A percentile compares a stretch with the other conserved stretches of the same genome.
Conservation (phyloP, 2,797 vertebrate species). For the Hephaestus fuliginosus region DNA sequence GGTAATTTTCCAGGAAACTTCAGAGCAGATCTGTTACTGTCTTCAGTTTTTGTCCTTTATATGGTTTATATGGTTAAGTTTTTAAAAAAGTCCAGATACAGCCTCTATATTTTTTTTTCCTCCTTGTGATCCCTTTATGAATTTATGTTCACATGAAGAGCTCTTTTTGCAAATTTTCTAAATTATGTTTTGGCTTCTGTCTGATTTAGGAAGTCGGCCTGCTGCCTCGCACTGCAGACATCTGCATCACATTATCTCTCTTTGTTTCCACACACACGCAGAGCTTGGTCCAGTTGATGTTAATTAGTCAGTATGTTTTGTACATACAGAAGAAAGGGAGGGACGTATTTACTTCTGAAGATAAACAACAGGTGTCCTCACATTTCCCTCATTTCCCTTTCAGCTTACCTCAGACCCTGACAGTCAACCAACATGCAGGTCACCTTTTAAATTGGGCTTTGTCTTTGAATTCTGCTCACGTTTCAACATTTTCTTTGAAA, state of each 20-base stretch:
- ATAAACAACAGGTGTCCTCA: conserved; percentile 27
- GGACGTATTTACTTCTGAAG: conserved; percentile 8
- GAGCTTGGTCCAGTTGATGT: conserved; percentile 19
- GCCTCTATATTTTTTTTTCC: background rate
- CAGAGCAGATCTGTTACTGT: background rate
- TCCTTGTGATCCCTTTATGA: background rate
- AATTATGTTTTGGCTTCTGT: conserved; percentile 10
- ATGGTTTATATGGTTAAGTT: too few relatives aligned
- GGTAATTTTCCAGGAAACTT: background rate
- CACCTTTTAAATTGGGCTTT: background rate
- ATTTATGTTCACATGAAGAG: conserved; percentile 1
- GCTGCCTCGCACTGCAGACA: conserved; percentile 23
- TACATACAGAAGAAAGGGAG: conserved; percentile 12
- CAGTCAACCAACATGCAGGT: background rate
- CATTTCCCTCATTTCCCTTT: conserved; percentile 4
- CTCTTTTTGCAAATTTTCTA: background rate
- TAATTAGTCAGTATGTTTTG: conserved; percentile 37
- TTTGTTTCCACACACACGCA: background rate
- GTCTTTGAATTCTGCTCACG: conserved; percentile 4
- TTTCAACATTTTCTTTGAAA: background rate
- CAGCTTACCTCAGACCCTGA: background rate
- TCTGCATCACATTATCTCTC: conserved; percentile 48
- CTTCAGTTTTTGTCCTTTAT: background rate
- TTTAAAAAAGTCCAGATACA: background rate
- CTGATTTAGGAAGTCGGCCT: conserved; percentile 18